These are phyloP conservation scores for Drosophila phalerata DNA, from an alignment of 2,888 invertebrate genomes.

Conservation along the genomic window DNA sequence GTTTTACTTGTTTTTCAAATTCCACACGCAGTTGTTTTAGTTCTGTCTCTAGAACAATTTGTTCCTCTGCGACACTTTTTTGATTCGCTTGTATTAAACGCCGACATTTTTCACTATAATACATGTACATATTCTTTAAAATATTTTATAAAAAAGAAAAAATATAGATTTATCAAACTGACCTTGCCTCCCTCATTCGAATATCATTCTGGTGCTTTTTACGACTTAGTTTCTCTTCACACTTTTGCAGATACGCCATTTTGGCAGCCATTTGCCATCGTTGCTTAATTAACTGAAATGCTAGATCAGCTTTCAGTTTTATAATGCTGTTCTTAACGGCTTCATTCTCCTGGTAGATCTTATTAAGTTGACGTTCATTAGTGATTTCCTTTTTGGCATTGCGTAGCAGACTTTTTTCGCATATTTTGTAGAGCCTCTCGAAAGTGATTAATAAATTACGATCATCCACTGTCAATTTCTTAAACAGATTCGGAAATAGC, in stretches of 20 bases:
- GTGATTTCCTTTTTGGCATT: slow-evolving; percentile 37
- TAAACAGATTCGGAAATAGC: slow-evolving; percentile 38
- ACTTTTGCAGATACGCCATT: slow-evolving; percentile 26
- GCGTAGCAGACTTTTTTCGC: slow-evolving; percentile 43
- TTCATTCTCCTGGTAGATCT: slow-evolving; percentile 55
- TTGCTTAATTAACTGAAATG: slow-evolving; percentile 12
- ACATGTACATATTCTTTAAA: no score
- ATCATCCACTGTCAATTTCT: slow-evolving; percentile 26
- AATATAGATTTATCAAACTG: background rate
- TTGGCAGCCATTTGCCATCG: slow-evolving; percentile 36
- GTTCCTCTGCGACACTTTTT: slow-evolving; percentile 54
- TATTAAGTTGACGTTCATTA: slow-evolving; percentile 52
- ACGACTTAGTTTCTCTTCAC: slow-evolving; percentile 27
- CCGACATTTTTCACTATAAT: slow-evolving; percentile 72
- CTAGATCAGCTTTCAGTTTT: slow-evolving; percentile 16
- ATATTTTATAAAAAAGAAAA: background rate
- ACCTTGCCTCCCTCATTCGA: slow-evolving; percentile 50
- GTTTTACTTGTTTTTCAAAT: slow-evolving; percentile 59
- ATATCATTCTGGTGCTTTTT: slow-evolving; percentile 23
- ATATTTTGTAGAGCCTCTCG: slow-evolving; percentile 38
- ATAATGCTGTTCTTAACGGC: slow-evolving; percentile 30
- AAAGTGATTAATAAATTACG: slow-evolving; percentile 41
- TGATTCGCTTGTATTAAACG: slow-evolving; percentile 68
- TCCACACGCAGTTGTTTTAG: slow-evolving; percentile 50
- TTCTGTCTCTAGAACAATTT: slow-evolving; percentile 68